Base-by-base conservation (phyloP, 2,797 vertebrate species). In the Spondyliosoma cantharus region DNA sequence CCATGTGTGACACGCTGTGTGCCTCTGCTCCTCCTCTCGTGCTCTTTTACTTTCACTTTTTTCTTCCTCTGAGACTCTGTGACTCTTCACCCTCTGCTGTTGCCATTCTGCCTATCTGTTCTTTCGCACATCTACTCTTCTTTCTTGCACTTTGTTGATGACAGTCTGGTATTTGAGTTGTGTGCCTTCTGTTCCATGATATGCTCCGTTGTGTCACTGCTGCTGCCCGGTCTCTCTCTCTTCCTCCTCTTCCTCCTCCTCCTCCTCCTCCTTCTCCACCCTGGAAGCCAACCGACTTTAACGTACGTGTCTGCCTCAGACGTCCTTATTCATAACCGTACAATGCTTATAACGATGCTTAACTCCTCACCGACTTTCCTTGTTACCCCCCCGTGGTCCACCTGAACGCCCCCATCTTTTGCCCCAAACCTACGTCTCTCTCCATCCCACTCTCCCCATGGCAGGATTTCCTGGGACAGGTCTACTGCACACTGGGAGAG, bases 391-490 rank as follows among this genome's bases (percentile, higher is more conserved):
- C 80, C 46, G 71, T 89, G 76, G 63, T 76, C 80, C 82, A 57
- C 86, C 78, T 83, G 86, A 90, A 87, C 24, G 42, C 45, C 78
- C 70, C 84, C 76, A 45, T 77, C 81, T 37, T 75, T 78, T 69
- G 43, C 70, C 63, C 78, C 72, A 77, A 75, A 71, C 68, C 77
- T 76, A 20, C 56, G 43, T 80, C 78, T 87, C 50, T 76, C 80
- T 86, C 64, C 84, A 75, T 90, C 74, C 75, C 82, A 78, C 67
- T 79, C 77, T 77, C 69, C 72, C 71, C 68, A 90, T 54, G 86
- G 68, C 90, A 98, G 97, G 97, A 99, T 90, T 99, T 99, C 91
- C 94, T 99, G 88, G 97, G 97, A 81, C 97, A 98, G 89, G 94
- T 96, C 49, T 94, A 96, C 93, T 99, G 97, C 85, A 98, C 97